Evolutionary conservation across 2,113 vertebrate genomes (phyloP).

Genomic region (Bujurquina vittata): DNA sequence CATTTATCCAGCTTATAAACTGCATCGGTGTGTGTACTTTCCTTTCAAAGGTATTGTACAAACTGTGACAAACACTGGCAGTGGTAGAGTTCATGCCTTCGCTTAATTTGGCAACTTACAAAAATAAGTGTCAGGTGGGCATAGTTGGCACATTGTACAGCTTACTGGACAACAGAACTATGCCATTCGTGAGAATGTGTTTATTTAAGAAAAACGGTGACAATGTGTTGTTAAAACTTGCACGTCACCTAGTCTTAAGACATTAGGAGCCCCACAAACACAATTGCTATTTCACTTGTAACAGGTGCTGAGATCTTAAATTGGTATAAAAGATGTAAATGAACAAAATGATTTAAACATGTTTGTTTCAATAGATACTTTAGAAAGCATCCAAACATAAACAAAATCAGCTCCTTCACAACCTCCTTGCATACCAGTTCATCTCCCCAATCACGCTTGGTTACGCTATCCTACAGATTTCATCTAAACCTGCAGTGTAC

Average conservation of each 20-base stretch:
- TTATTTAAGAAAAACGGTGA: no score
- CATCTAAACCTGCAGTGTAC: not conserved
- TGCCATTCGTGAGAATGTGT: not conserved
- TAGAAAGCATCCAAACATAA: not conserved
- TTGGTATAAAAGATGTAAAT: not conserved
- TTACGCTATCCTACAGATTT: not conserved
- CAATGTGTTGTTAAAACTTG: not conserved
- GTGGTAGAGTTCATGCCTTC: not conserved
- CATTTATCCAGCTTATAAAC: slow-evolving; percentile 28
- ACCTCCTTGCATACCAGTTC: not conserved
- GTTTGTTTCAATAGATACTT: not conserved
- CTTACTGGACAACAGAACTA: not conserved
- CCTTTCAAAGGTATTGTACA: slow-evolving; percentile 16
- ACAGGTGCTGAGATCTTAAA: not conserved
- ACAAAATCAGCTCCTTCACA: not conserved
- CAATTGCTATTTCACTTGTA: not conserved
- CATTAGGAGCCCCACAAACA: not conserved
- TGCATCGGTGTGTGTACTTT: slow-evolving; percentile 3
- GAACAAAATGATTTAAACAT: not conserved
- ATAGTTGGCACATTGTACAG: not conserved
- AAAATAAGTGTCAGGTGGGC: not conserved
- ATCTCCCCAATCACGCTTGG: not conserved
- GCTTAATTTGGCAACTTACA: not conserved
- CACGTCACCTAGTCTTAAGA: not conserved
- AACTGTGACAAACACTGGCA: slow-evolving; percentile 13